Base-by-base conservation (phyloP, 2,797 vertebrate genomes). In the Lepus oiostolus region DNA sequence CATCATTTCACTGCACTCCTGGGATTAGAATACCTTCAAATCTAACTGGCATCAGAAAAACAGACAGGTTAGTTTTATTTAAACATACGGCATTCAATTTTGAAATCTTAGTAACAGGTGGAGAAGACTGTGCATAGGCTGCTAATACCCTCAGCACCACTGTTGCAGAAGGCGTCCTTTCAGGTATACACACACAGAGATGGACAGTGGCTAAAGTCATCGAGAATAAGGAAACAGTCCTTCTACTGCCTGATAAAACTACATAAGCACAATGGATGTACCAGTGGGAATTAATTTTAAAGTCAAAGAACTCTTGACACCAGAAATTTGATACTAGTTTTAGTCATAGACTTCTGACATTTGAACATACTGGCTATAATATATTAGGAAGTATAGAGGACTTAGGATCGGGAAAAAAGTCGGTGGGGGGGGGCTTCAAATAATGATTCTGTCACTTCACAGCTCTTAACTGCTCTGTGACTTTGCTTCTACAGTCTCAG, bases 321-420 rank as follows among this genome's bases (percentile, higher is more conserved):
- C 35, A 96, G 74, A 90, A 94, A 83, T 17, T 58, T 62, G 38
- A 30, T 22, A 89, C 30, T 32, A 68, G 79, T 72, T 68, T 93
- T 90, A 85, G 38, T 94, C 88, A 94, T 13, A 92, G 82, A 83
- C 74, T 85, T 90, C 4, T 54, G 81, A 94, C 28, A 96, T 60
- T 88, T 38, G 32, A 90, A 76, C 32, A 92, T 17, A 76, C 13
- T 28, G 75, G n/a, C 75, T 62, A 35, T 22, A 88, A 71, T 50
- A 81, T 11, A 50, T 3, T 76, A 4, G 24, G 93, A 85, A 90
- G 58, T 32, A 16, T 10, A 68, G 0, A 92, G 47, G 85, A 84
- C n/a, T 81, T 47, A 38, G n/a, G n/a, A 71, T 21, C 24, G 68
- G 11, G 30, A 58, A 80, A 89, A 80, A 76, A 17, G 67, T 47